Evolutionary conservation across 2,113 vertebrate species (phyloP), one percentile per base, ranked within the genome.

Genomic region (Periophthalmodon schlosseri): DNA sequence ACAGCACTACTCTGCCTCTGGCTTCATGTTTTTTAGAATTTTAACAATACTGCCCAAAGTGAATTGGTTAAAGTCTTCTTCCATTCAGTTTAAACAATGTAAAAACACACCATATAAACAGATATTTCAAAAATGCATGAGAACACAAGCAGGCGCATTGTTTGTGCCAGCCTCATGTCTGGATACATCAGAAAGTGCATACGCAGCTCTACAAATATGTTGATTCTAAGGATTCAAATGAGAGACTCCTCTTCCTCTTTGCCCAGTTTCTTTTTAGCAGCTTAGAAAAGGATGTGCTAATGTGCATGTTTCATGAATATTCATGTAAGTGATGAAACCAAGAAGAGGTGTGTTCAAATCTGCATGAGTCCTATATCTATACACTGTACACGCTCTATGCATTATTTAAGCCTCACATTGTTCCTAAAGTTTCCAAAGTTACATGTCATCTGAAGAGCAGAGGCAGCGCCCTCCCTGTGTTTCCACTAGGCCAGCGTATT

Each of bases 391-490:
- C 34, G 58, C 34, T 54, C 10, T 68, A 65, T 73, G 71, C 39
- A 76, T 76, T 75, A 77, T 70, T 77, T 64, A 72, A 68, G 73
- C 28, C 50, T 33, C 39, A 65, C 58, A 82, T 79, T 81, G 72
- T 70, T 79, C 49, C 65, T 75, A 24, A 78, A 81, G 70, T 79
- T 88, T 79, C 65, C 56, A 68, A 63, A 24, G 15, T 80, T 75
- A 56, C 73, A 79, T 76, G 69, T 71, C 57, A 72, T 69, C 72
- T 79, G 72, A 78, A 52, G 67, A 73, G 54, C 18, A 56, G 60
- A 69, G 79, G 61, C 20, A n/a, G 52, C 8, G 64, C 20, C 24
- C 46, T 68, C 64, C 81, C 64, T 56, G 20, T 56, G 52, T 81
- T 82, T 81, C 74, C 83, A 81, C 3, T 60, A 13, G 54, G 23